These are phyloP conservation scores for Drosophila jambulina DNA, from an alignment of 1,140 invertebrate species.

Conservation along the genomic window DNA sequence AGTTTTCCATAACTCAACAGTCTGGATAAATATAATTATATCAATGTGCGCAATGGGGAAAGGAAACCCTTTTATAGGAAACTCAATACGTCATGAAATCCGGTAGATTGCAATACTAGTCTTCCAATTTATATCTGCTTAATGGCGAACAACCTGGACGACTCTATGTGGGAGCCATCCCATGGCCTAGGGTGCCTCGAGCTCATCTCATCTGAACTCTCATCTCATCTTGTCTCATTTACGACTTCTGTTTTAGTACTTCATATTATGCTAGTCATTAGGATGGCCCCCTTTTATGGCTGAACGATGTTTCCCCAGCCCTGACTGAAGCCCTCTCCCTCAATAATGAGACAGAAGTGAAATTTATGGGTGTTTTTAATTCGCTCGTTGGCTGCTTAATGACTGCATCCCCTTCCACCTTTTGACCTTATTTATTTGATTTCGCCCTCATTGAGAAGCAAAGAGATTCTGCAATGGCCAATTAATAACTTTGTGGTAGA, in stretches of 20 bases:
- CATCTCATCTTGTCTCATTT: conserved; percentile 63
- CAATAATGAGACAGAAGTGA: conserved; percentile 45
- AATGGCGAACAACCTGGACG: conserved; percentile 1
- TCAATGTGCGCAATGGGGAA: background rate
- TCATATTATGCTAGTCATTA: conserved; percentile 70
- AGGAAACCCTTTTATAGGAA: background rate
- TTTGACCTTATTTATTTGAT: conserved; percentile 6
- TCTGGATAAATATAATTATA: background rate
- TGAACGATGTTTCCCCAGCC: conserved; percentile 19
- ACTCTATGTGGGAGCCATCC: conserved; percentile 26
- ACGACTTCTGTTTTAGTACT: conserved; percentile 72
- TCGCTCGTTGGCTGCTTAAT: conserved; percentile 58
- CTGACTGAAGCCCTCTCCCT: conserved; percentile 13
- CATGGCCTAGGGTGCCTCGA: background rate
- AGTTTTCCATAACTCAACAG: conserved; percentile 14
- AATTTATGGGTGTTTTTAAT: conserved; percentile 68
- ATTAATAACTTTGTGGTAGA: conserved; percentile 45
- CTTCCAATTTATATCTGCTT: conserved; percentile 11
- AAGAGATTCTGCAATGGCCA: conserved; percentile 40
- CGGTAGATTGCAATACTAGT: background rate
- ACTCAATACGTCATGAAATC: background rate
- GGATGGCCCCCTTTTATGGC: conserved; percentile 61
- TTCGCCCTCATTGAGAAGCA: conserved; percentile 17
- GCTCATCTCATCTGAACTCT: conserved; percentile 36
- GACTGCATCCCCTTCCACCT: conserved; percentile 31